A percentile compares a stretch with the other conserved stretches of the same genome.
phyloP scores from a whole-genome alignment of 1,140 invertebrate species.

The Drosophila bipectinata region DNA sequence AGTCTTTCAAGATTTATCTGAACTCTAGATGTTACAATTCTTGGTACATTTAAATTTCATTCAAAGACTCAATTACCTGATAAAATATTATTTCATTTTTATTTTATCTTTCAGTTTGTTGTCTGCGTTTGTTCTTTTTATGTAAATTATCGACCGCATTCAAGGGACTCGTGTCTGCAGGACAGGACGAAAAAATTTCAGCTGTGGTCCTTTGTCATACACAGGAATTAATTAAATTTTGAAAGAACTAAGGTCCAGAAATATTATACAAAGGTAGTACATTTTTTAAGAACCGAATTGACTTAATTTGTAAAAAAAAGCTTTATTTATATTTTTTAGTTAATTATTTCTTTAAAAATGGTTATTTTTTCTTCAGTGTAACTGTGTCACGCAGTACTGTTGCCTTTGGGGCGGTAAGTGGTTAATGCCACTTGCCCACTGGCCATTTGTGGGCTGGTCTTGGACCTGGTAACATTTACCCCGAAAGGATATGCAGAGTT shows the following conservation, averaged over 20 bases:
- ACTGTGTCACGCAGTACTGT: conserved; percentile 27
- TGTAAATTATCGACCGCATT: conserved; percentile 78
- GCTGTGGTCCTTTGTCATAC: conserved; percentile 6
- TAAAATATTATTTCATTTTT: conserved; percentile 51
- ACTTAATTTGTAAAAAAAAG: not conserved
- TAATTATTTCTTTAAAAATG: not conserved
- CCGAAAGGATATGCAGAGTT: conserved; percentile 31
- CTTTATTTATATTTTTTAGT: not conserved
- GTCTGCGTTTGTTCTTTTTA: conserved; percentile 48
- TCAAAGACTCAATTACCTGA: conserved; percentile 16
- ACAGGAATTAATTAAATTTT: not conserved
- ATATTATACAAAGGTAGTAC: no score
- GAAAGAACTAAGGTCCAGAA: not conserved
- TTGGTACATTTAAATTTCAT: no score
- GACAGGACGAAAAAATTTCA: conserved; percentile 15
- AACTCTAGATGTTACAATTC: not conserved
- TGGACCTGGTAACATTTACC: conserved; percentile 40
- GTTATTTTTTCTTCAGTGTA: conserved; percentile 6
- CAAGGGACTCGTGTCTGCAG: conserved; percentile 20
- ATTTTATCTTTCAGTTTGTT: conserved; percentile 18
- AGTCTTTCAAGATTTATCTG: not conserved
- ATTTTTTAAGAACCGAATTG: not conserved
- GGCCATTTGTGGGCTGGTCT: conserved; percentile 61
- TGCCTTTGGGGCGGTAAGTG: conserved; percentile 66
- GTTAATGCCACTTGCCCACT: conserved; percentile 75